Percentiles rank a stretch among this genome's conserved stretches.
Conservation (phyloP, 1,140 invertebrate species). For the Bombyx mori region ASM3026992v2 NC_085109.1:8252001-8252500, state of each 20-base stretch:
- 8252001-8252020: constrained; percentile 74
- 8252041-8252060: constrained; percentile 83
- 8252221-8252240: constrained; percentile 72
- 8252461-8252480: constrained; percentile 38
- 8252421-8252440: constrained; percentile 33
- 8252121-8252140: constrained; percentile 81
- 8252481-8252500: constrained; percentile 43
- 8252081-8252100: constrained; percentile 72
- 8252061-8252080: constrained; percentile 78
- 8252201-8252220: constrained; percentile 82
- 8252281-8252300: constrained; percentile 78
- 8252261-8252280: constrained; percentile 85
- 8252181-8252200: constrained; percentile 85
- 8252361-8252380: constrained; percentile 69
- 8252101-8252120: constrained; percentile 80
- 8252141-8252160: constrained; percentile 80
- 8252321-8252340: constrained; percentile 85
- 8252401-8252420: constrained; percentile 22
- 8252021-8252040: constrained; percentile 72
- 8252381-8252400: constrained; percentile 23
- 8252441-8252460: constrained; percentile 32
- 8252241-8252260: constrained; percentile 86
- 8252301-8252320: constrained; percentile 78
- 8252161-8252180: constrained; percentile 79
- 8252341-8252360: constrained; percentile 79